Evolutionary conservation across 1,140 invertebrate species (phyloP), one percentile per base, ranked within the genome.

Genomic region (Magallana angulata): DNA sequence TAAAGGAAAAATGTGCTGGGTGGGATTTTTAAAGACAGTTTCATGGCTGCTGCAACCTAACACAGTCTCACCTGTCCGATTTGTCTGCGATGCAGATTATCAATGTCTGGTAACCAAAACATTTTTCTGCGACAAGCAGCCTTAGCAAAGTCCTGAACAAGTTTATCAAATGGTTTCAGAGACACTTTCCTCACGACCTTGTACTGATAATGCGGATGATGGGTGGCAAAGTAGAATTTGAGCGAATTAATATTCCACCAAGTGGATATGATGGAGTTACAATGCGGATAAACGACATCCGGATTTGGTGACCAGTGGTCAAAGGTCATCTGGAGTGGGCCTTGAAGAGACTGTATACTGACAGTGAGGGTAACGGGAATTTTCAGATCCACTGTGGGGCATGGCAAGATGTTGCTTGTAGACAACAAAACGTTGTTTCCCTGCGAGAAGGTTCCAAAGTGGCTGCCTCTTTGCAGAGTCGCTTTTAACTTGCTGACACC

Each of bases 121-220:
- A 18, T 12, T 16, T 59, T 86, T 14, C 76, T 59, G 6, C 18
- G 5, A 36, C 14, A 36, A 18, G 18, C 18, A 36, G 30, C 59
- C 57, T 62, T 84, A 58, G 58, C 82, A 62, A 84, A 84, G 8
- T 84, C 58, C 59, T 36, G 82, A 48, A 84, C 24, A 14, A 84
- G 30, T 24, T 60, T 59, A 36, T 84, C 82, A 82, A 58, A 87
- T 11, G 14, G 5, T 87, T 76, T 87, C 36, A 87, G 62, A 48
- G 57, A 82, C 12, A 68, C 76, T 82, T 64, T 87, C 57, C 81
- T 82, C 18, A 82, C n/a, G 4, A 87, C 80, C 64, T 59, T 87
- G 71, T 60, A 87, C n/a, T 60, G 85, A 84, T 84, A 84, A 62
- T 62, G 7, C 14, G 82, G 82, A 84, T 84, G 30, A 62, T 84